phyloP scores from a whole-genome alignment of 2,797 vertebrate genomes.

The Danionella dracula region DNA sequence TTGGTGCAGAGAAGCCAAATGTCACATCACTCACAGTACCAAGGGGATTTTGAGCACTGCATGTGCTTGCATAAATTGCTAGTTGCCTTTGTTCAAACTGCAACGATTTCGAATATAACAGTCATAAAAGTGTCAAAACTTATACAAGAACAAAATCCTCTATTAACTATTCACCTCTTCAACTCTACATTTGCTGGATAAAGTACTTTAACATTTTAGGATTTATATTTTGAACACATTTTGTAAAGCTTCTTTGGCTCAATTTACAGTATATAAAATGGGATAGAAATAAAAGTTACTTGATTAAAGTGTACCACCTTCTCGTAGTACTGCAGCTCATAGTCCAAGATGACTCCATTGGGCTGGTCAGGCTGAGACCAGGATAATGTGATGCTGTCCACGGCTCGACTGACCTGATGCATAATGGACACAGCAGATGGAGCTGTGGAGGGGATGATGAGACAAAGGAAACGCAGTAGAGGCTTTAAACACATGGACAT shows the following conservation, averaged over 20 bases:
- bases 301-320: constrained; percentile 79
- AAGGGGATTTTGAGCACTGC: background rate
- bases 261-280: too few species aligned
- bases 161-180: too few species aligned
- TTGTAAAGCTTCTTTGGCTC: too few species aligned
- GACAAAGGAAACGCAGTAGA: constrained; percentile 2
- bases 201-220: too few species aligned
- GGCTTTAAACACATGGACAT: too few species aligned
- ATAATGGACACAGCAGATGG: constrained; percentile 93
- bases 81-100: background rate
- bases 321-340: constrained; percentile 90
- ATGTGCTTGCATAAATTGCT: background rate
- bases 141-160: background rate
- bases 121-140: background rate
- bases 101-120: background rate
- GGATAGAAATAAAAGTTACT: too few species aligned
- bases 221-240: too few species aligned
- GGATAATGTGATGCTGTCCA: constrained; percentile 88
- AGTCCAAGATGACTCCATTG: constrained; percentile 93
- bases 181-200: too few species aligned
- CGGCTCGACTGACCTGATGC: constrained; percentile 87
- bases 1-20: too few species aligned
- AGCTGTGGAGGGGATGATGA: constrained; percentile 58
- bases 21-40: background rate
- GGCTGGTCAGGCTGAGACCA: constrained; percentile 96